Evolutionary conservation across 35 echinoderm and acorn worm species (phyloP), one percentile per base, ranked within the genome.

Genomic region (Lytechinus pictus): DNA sequence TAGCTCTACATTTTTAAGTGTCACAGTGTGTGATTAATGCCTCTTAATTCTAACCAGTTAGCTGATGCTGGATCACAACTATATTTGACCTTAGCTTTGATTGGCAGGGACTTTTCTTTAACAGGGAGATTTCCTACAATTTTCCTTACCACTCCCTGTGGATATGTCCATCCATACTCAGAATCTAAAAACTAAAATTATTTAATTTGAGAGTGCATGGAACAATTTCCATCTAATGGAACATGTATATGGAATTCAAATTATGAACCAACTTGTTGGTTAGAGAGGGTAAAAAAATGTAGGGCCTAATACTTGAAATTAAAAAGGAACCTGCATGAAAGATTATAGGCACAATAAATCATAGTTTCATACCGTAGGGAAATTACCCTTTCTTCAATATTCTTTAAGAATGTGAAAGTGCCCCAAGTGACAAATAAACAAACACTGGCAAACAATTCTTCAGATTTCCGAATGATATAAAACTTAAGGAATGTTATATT

Each of bases 91-190:
- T 79, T 79, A 4, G 19, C n/a, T 79, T 71, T 79, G 66, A 79
- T 79, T 79, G 66, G 66, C 66, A 79, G 66, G 4, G 66, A 24
- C 19, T 16, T 79, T 79, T 24, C 66, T 79, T 24, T 79, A 79
- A 79, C 66, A 79, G n/a, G 66, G 66, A 79, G 66, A 79, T 79
- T 79, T 79, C 66, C 66, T n/a, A 79, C 21, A 79, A 79, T 79
- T 79, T 79, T 24, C 66, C 19, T 24, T 8, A n/a, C 14, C 66
- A 79, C 66, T 79, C 66, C 66, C 66, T 79, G 21, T 24, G 66
- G 66, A 79, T 16, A 79, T 9, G 56, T 13, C 13, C 66, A 60
- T 60, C 4, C 66, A 79, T 6, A 79, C 12, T 79, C 66, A 3
- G 61, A 79, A 0, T 8, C 66, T 19, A 24, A 24, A 60, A 16